Evolutionary conservation across 2,113 vertebrate species (phyloP).

Genomic region (Cheirogaleus medius): DNA sequence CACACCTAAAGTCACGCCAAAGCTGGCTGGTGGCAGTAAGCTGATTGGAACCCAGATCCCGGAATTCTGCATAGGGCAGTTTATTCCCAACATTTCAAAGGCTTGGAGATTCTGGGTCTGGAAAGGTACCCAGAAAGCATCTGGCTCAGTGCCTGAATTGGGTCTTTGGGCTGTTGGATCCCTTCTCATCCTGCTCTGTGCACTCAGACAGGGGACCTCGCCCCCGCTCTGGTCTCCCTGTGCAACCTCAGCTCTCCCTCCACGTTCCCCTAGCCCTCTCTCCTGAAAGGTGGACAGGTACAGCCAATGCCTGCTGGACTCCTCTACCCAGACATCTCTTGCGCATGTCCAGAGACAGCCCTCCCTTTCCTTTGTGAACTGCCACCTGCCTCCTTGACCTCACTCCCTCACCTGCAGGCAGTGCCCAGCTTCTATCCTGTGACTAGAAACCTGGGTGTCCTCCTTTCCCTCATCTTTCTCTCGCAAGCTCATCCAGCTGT

Average conservation of each 20-base stretch:
- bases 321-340: fast-evolving
- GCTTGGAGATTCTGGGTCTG: background rate
- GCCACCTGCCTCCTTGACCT: background rate
- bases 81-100: background rate
- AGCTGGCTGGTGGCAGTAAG: background rate
- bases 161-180: background rate
- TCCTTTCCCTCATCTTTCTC: background rate
- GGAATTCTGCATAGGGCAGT: background rate
- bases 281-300: background rate
- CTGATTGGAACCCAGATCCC: background rate
- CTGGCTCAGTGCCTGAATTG: background rate
- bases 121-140: background rate
- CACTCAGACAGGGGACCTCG: background rate
- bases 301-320: background rate
- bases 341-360: background rate
- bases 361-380: background rate
- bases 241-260: background rate
- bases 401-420: background rate
- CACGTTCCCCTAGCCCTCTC: background rate
- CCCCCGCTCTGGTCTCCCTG: background rate
- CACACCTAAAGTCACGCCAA: background rate
- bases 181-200: background rate
- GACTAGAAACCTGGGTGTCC: background rate
- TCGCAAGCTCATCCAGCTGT: background rate
- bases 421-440: too few relatives aligned